Evolutionary conservation across 1,140 invertebrate species (phyloP).

Genomic region (Physella acuta): DNA sequence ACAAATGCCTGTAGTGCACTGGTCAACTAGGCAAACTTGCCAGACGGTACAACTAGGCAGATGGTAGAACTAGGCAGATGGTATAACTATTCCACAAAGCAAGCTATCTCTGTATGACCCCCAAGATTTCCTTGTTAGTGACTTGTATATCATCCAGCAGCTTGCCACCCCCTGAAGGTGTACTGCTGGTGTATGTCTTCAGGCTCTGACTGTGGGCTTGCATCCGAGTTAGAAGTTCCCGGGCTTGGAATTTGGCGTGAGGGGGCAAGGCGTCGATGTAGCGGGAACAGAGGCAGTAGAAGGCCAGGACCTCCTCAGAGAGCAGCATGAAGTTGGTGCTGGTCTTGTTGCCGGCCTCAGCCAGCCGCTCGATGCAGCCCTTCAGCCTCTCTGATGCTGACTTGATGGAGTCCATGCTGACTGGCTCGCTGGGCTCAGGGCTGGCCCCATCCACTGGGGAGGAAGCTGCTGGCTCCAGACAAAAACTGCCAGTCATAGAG

Average conservation of each 20-base stretch:
- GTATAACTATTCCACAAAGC: too few relatives aligned
- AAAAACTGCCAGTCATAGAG: conserved; percentile 27
- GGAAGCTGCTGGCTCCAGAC: not conserved
- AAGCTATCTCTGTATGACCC: conserved; percentile 75
- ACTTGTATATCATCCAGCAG: conserved; percentile 72
- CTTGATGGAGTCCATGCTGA: conserved; percentile 46
- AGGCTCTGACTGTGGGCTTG: conserved; percentile 78
- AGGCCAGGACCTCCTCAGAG: conserved; percentile 53
- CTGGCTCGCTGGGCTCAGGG: conserved; percentile 33
- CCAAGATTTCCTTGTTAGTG: conserved; percentile 79
- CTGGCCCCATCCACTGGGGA: conserved; percentile 9
- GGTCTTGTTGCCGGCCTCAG: conserved; percentile 46
- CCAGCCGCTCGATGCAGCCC: conserved; percentile 45
- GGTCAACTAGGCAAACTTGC: too few relatives aligned
- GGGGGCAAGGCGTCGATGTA: conserved; percentile 68
- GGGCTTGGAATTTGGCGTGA: conserved; percentile 84
- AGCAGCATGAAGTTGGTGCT: conserved; percentile 56
- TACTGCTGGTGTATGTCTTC: conserved; percentile 67
- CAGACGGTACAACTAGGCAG: too few relatives aligned
- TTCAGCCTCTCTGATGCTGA: conserved; percentile 42
- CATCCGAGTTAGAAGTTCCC: conserved; percentile 79
- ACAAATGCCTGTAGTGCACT: too few relatives aligned
- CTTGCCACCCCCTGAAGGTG: conserved; percentile 64
- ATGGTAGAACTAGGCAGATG: too few relatives aligned
- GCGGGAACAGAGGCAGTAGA: conserved; percentile 49